A percentile compares a stretch with the other conserved stretches of the same genome.
These are phyloP conservation scores for Nettapus auritus DNA, from an alignment of 2,113 vertebrate species.

Conservation along the genomic window DNA sequence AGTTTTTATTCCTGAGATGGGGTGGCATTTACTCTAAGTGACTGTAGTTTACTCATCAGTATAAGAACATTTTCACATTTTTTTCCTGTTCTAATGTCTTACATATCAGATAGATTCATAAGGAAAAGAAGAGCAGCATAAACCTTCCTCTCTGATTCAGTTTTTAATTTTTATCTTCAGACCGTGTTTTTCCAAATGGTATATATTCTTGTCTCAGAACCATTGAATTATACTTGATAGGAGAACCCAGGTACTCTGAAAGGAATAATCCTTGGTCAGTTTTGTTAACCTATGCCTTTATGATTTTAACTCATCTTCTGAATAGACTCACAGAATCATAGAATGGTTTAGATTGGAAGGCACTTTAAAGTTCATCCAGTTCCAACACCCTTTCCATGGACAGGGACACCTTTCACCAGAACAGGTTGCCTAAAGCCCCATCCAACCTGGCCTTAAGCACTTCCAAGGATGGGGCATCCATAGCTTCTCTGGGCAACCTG, in stretches of 20 bases:
- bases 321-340: not conserved
- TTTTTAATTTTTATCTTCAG: constrained; percentile 16
- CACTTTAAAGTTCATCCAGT: too few relatives aligned
- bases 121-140: not conserved
- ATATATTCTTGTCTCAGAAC: not conserved
- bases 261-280: not conserved
- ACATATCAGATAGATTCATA: not conserved
- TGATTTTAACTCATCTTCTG: constrained; percentile 20
- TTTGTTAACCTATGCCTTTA: not conserved
- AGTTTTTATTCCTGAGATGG: constrained; percentile 15
- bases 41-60: not conserved
- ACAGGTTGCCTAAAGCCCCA: too few relatives aligned
- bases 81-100: not conserved
- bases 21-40: not conserved
- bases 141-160: not conserved
- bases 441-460: too few relatives aligned
- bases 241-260: not conserved
- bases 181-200: not conserved
- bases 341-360: too few relatives aligned
- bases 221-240: not conserved
- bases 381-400: too few relatives aligned
- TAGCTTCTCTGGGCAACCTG: too few relatives aligned
- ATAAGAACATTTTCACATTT: not conserved
- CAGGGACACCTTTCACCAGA: too few relatives aligned
- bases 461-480: too few relatives aligned